Evolutionary conservation across 2,797 vertebrate genomes (phyloP), one percentile per base, ranked within the genome.

Genomic region (Poeciliopsis gracilis): DNA sequence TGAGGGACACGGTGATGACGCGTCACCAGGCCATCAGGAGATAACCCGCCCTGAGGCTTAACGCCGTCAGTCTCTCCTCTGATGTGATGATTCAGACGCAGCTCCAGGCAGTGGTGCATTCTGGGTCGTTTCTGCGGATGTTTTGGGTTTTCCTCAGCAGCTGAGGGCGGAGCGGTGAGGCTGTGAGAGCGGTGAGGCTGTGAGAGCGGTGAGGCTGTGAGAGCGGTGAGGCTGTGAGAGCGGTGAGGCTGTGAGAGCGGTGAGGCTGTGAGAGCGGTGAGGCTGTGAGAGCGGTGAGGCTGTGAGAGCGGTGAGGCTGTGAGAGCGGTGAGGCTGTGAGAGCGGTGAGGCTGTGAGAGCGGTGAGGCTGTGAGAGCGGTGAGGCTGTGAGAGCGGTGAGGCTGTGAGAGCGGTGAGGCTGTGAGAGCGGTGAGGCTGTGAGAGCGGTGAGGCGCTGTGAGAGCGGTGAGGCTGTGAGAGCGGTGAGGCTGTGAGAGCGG

Each of bases 91-190:
- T 8, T 33, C 61, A 18, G 61, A 10, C 1, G 30, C 6, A 23
- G 8, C 61, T 36, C 7, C 16, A 20, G 33, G 15, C 61, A 66
- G 30, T 20, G 30, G 6, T 36, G 15, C 28, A 20, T 38, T 41
- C 36, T 67, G 38, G 63, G 63, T 5, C 36, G 3, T 23, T 66
- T 66, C 20, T 66, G 18, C 49, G 6, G 43, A 49, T 75, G 53
- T 5, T 59, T 28, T 61, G 38, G n/a, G 3, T 16, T 45, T 15
- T 79, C 78, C 74, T 46, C 76, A 73, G 55, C n/a, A 0, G 43
- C 5, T 12, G 51, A 75, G 53, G 77, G 75, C 8, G 80, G 76
- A 33, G 46, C 77, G 76, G n/a, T 73, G 81, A 55, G 0, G 15
- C 8, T 66, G 78, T 46, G 84, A 47, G 46, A 18, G 0, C 33